Evolutionary conservation across 2,888 invertebrate species (phyloP).

Genomic region (Neuroscelio doddi): DNA sequence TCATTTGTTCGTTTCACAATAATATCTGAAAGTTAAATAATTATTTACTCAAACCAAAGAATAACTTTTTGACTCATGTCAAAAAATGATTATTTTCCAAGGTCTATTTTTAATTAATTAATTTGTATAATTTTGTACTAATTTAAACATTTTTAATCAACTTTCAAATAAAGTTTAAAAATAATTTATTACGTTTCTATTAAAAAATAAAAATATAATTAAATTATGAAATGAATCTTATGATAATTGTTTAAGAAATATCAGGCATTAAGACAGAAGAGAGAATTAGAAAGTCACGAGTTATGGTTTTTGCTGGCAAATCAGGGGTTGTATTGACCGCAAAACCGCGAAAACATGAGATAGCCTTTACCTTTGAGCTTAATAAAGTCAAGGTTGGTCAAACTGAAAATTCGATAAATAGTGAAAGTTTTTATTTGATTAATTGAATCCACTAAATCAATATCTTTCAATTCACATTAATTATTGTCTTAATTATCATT

Average conservation of each 20-base stretch:
- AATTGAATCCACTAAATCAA: too few relatives aligned
- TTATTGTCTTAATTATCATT: too few relatives aligned
- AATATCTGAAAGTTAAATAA: too few relatives aligned
- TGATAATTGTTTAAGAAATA: slow-evolving; percentile 16
- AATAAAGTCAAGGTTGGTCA: slow-evolving; percentile 46
- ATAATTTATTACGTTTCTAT: not conserved
- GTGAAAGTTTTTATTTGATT: not conserved
- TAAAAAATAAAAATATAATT: slow-evolving; percentile 8
- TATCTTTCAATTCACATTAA: too few relatives aligned
- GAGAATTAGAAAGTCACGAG: slow-evolving; percentile 40
- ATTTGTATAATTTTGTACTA: not conserved
- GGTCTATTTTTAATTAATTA: not conserved
- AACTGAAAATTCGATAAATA: slow-evolving; percentile 1
- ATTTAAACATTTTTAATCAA: too few relatives aligned
- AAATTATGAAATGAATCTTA: not conserved
- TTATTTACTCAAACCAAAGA: too few relatives aligned
- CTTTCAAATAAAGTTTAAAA: too few relatives aligned
- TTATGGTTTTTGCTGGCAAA: slow-evolving; percentile 44
- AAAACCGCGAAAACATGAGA: slow-evolving; percentile 42
- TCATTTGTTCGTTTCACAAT: slow-evolving; percentile 1
- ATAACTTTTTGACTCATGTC: not conserved
- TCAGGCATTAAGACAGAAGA: slow-evolving; percentile 23
- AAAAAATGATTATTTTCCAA: not conserved
- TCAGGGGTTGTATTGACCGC: slow-evolving; percentile 41
- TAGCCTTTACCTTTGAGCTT: slow-evolving; percentile 39